Percentiles rank a stretch among this genome's conserved stretches.
Evolutionary conservation across 2,888 invertebrate species (phyloP).

Genomic region (Eupeodes latifasciatus): DNA sequence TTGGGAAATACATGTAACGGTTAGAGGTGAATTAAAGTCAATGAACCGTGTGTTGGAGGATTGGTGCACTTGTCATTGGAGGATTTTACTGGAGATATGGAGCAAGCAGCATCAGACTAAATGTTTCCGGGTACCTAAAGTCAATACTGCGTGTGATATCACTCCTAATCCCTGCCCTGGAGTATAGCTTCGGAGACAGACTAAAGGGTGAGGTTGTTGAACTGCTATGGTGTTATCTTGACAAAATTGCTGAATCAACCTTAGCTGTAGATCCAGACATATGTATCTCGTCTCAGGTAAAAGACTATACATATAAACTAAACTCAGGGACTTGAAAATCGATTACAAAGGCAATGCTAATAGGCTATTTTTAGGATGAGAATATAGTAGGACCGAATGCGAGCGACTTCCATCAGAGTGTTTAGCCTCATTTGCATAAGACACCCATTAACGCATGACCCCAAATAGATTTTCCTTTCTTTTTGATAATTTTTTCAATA

Average conservation of each 20-base stretch:
- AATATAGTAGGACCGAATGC: neutral
- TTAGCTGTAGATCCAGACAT: neutral
- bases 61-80: slow-evolving; percentile 67
- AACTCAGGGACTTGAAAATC: neutral
- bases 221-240: neutral
- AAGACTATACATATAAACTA: neutral
- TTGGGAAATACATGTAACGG: slow-evolving; percentile 7
- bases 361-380: slow-evolving; percentile 9
- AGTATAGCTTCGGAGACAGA: neutral
- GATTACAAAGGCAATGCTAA: slow-evolving; percentile 32
- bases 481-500: slow-evolving; percentile 51
- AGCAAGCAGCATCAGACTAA: slow-evolving; percentile 20
- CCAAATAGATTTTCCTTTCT: slow-evolving; percentile 37
- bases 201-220: slow-evolving; percentile 21
- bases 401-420: slow-evolving; percentile 37
- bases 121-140: slow-evolving; percentile 27
- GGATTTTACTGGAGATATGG: slow-evolving; percentile 37
- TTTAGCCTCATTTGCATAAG: slow-evolving; percentile 56
- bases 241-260: neutral
- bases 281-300: neutral
- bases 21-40: slow-evolving; percentile 71
- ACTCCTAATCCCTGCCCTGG: neutral
- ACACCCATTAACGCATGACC: slow-evolving; percentile 41
- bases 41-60: slow-evolving; percentile 48
- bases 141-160: neutral